phyloP scores from a whole-genome alignment of 37 sponge, comb jelly and placozoan genomes.

The Beroe ovata region DNA sequence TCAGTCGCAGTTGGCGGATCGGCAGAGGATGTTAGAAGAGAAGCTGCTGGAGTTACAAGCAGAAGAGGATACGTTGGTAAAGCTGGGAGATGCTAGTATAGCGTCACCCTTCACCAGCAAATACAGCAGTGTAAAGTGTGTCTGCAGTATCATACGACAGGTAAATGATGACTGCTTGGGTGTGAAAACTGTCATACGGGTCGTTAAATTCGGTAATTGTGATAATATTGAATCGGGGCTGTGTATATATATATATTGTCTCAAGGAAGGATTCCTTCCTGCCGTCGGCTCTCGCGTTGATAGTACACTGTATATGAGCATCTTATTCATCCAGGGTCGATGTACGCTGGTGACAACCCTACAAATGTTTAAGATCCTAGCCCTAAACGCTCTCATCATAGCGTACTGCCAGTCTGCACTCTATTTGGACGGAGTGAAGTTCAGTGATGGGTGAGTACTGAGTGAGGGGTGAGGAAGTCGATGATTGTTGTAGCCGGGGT shows the following conservation, averaged over 20 bases:
- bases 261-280: no score
- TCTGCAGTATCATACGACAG: conserved; percentile 62
- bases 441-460: conserved; percentile 92
- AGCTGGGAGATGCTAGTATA: conserved; percentile 97
- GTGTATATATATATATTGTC: no score
- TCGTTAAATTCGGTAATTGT: no score
- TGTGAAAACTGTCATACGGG: no score
- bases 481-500: no score
- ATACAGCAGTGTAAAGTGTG: conserved; percentile 77
- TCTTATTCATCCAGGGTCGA: conserved; percentile 89
- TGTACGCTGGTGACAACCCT: conserved; percentile 96
- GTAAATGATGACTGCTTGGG: not conserved
- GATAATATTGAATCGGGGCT: no score
- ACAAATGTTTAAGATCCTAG: conserved; percentile 99
- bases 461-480: no score
- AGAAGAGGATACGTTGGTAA: conserved; percentile 77
- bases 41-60: conserved; percentile 58
- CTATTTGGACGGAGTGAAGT: conserved; percentile 95
- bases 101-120: conserved; percentile 96
- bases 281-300: no score
- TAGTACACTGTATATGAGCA: no score
- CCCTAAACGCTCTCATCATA: conserved; percentile 92
- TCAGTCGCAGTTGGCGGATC: not conserved
- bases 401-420: conserved; percentile 98
- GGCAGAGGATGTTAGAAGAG: conserved; percentile 67